A percentile compares a stretch with the other conserved stretches of the same genome.
Conservation (phyloP, 2,888 invertebrate species). For the Mactromeris polynyma region DNA sequence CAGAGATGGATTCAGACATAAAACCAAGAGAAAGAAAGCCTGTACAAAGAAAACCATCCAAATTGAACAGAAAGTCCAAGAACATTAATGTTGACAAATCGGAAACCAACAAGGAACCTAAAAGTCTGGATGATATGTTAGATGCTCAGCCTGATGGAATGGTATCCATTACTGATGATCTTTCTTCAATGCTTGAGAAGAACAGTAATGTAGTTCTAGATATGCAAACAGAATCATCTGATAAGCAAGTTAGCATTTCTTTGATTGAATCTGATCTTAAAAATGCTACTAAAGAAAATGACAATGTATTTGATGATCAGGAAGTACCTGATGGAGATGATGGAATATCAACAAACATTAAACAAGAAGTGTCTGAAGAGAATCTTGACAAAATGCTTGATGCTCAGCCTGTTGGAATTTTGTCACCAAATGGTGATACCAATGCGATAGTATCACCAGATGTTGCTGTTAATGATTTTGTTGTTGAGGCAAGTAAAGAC, state of each 20-base stretch:
- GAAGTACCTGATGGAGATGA: neutral
- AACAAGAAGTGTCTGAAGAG: neutral
- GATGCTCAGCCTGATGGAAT: conserved; percentile 55
- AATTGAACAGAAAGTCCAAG: neutral
- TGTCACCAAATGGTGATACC: conserved; percentile 22
- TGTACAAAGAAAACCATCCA: conserved; percentile 6
- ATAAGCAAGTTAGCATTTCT: neutral
- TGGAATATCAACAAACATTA: neutral
- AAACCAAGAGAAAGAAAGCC: neutral
- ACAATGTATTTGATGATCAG: neutral
- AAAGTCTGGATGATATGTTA: conserved; percentile 33
- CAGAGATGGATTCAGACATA: neutral
- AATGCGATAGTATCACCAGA: conserved; percentile 4
- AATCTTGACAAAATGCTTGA: conserved; percentile 22
- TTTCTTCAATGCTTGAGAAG: conserved; percentile 24
- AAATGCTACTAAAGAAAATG: neutral
- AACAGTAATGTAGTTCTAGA: neutral
- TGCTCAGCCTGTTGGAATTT: conserved; percentile 25
- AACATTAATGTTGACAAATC: neutral
- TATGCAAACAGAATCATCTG: neutral
- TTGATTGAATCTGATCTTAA: neutral
- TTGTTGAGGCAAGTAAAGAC: neutral
- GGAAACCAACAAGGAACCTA: neutral
- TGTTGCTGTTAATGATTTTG: neutral
- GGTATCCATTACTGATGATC: conserved; percentile 53